Evolutionary conservation across 2,888 invertebrate genomes (phyloP).

Genomic region (Aelia acuminata): DNA sequence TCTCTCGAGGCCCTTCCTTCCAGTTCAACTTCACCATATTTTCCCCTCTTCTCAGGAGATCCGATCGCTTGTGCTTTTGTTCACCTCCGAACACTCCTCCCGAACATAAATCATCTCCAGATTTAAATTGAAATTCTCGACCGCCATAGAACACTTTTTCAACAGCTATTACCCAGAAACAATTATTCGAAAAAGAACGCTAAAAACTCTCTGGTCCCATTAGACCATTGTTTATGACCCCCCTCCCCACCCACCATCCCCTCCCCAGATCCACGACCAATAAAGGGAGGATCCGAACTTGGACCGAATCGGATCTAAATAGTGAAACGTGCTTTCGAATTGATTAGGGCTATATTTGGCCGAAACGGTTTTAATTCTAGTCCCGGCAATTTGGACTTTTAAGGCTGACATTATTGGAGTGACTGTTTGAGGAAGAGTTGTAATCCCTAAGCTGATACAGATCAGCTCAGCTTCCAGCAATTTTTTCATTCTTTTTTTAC

Average conservation of each 20-base stretch:
- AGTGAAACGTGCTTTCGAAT: slow-evolving; percentile 42
- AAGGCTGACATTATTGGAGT: background rate
- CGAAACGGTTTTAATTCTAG: slow-evolving; percentile 1
- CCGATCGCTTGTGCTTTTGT: background rate
- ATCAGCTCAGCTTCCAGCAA: background rate
- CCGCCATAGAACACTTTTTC: background rate
- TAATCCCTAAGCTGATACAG: background rate
- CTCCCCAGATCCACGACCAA: background rate
- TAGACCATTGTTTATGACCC: slow-evolving; percentile 16
- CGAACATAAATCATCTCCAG: background rate
- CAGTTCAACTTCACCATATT: background rate
- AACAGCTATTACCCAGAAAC: slow-evolving; percentile 5
- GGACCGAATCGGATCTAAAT: slow-evolving; percentile 25
- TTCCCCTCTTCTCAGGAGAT: background rate
- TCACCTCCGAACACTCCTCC: background rate
- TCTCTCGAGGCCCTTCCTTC: background rate
- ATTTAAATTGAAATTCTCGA: slow-evolving; percentile 17
- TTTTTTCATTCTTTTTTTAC: background rate
- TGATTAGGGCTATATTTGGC: slow-evolving; percentile 46
- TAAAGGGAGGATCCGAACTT: background rate
- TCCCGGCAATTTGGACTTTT: background rate
- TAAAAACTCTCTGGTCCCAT: background rate
- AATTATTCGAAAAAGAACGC: slow-evolving; percentile 14
- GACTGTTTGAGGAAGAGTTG: background rate
- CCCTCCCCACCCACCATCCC: background rate